Base-by-base conservation (phyloP, 2,797 vertebrate species). In the Siniperca undulata region DNA sequence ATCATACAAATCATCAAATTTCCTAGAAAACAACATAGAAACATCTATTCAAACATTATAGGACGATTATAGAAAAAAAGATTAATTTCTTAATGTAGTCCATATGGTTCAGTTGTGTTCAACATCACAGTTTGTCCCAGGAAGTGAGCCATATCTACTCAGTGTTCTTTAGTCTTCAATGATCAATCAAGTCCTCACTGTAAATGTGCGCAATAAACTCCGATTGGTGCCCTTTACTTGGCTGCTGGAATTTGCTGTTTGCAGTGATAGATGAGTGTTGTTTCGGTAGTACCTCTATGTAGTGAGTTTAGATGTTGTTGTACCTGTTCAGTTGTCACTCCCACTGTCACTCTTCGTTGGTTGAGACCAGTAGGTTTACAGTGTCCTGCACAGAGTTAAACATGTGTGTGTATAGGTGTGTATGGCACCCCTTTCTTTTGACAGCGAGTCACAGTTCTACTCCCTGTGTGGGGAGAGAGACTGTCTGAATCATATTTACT, bases 401-500 rank as follows among this genome's bases (percentile, higher is more conserved):
- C 19, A 34, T 55, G 11, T 71, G 22, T 44, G 58, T 75, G 59
- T 59, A 59, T 66, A n/a, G 34, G 44, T 65, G 67, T 78, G 46
- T 50, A 13, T 36, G 50, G 20, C 34, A 40, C 19, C 44, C 2
- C 3, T 53, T 27, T n/a, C 53, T 62, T 58, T 30, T 56, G 50
- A 24, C 59, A 40, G 7, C 4, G 3, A 61, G 61, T 67, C 58
- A 36, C 30, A 65, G 12, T 42, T 62, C 17, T 59, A 0, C 52
- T 75, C n/a, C 56, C 38, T 9, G 44, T 68, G 48, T 22, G 36
- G n/a, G 19, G 40, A 56, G 61, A 62, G 56, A 60, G 24, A 30
- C 22, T 40, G 34, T 78, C 12, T 73, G 13, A 53, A 38, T 86
- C 66, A 56, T n/a, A 38, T 77, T 61, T 48, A 78, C 80, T 86